Conservation (phyloP, 2,113 vertebrate genomes). For the Scopus umbretta region DNA sequence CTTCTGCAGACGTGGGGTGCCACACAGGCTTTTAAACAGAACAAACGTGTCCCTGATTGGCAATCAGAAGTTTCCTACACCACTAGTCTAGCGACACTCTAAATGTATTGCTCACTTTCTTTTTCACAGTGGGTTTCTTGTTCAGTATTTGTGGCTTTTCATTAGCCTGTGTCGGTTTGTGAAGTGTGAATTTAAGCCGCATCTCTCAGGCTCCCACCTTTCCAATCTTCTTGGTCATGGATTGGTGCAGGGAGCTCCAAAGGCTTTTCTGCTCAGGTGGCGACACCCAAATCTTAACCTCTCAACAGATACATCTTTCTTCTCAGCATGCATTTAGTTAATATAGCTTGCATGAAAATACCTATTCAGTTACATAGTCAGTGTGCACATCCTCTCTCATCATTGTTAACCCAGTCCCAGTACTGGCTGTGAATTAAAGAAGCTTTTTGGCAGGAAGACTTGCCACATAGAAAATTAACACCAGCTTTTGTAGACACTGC, state of each 20-base stretch:
- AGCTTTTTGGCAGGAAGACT: conserved; percentile 21
- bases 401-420: neutral
- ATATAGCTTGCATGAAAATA: conserved; percentile 1
- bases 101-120: neutral
- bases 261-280: neutral
- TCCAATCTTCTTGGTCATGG: neutral
- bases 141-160: neutral
- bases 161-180: neutral
- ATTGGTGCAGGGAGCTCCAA: neutral
- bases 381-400: neutral
- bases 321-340: conserved; percentile 14
- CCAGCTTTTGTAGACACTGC: conserved; percentile 19
- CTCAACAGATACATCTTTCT: neutral
- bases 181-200: neutral
- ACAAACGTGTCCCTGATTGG: neutral
- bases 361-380: conserved; percentile 8
- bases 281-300: neutral
- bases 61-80: neutral
- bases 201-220: neutral
- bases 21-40: neutral
- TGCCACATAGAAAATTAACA: conserved; percentile 22
- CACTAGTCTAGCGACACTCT: neutral
- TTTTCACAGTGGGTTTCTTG: neutral
- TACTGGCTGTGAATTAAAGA: conserved; percentile 18
- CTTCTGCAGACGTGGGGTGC: neutral